These are phyloP conservation scores for Zeuzera pyrina DNA, from an alignment of 2,888 invertebrate species.

Conservation along the genomic window DNA sequence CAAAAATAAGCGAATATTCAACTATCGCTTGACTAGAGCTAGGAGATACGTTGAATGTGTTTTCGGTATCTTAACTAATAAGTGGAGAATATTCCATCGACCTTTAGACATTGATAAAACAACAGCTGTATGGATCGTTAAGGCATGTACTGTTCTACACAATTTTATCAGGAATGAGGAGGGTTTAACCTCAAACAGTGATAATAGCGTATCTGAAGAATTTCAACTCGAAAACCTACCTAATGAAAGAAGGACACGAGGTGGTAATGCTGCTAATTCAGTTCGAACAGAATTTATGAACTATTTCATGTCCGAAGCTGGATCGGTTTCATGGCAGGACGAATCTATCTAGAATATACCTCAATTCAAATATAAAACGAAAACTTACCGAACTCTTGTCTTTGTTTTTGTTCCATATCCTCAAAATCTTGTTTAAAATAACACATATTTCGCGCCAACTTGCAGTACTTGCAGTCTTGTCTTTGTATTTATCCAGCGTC, in stretches of 20 bases:
- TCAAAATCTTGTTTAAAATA: slow-evolving; percentile 3
- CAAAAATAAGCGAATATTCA: slow-evolving; percentile 9
- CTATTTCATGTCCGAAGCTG: slow-evolving; percentile 5
- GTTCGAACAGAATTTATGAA: slow-evolving; percentile 8
- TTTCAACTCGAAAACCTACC: neutral
- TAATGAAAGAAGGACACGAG: neutral
- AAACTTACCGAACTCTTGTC: slow-evolving; percentile 1
- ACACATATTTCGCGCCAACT: slow-evolving; percentile 13
- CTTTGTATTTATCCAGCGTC: slow-evolving; percentile 7
- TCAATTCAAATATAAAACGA: slow-evolving; percentile 2
- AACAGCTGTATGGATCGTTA: slow-evolving; percentile 13
- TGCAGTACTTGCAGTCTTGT: slow-evolving; percentile 8
- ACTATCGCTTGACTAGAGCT: slow-evolving; percentile 19
- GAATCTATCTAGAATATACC: slow-evolving; percentile 4
- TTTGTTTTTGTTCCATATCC: neutral
- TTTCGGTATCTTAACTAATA: slow-evolving; percentile 15
- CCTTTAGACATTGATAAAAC: slow-evolving; percentile 10
- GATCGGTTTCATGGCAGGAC: slow-evolving; percentile 3
- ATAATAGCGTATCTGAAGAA: slow-evolving; percentile 2
- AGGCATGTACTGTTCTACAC: slow-evolving; percentile 16
- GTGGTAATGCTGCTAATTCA: slow-evolving; percentile 6
- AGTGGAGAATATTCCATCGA: slow-evolving; percentile 8
- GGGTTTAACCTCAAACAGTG: too few relatives aligned
- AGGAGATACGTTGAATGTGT: slow-evolving; percentile 19
- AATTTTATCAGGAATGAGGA: slow-evolving; percentile 14